These are phyloP conservation scores for Lophochroa leadbeateri DNA, from an alignment of 2,113 vertebrate species.

Conservation along the genomic window DNA sequence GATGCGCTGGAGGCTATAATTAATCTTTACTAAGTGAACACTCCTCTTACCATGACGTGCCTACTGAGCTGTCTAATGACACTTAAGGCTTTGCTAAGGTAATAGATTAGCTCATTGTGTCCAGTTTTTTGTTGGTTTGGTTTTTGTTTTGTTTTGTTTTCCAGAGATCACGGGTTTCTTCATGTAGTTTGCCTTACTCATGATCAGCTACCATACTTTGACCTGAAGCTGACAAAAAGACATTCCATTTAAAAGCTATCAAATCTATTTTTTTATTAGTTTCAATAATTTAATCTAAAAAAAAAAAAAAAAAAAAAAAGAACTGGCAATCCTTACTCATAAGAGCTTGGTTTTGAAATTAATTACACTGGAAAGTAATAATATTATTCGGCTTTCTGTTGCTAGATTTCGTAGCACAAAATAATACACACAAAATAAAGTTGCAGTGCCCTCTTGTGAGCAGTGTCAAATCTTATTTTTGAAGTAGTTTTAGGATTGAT, in stretches of 20 bases:
- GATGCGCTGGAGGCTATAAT: conserved; percentile 66
- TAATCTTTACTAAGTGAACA: conserved; percentile 70
- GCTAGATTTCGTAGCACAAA: background rate
- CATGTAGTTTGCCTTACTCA: background rate
- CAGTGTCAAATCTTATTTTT: background rate
- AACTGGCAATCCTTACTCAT: background rate
- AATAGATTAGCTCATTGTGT: conserved; percentile 22
- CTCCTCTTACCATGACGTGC: conserved; percentile 24
- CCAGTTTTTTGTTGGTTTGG: background rate
- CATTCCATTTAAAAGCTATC: background rate
- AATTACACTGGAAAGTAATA: background rate
- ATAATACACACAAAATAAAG: background rate
- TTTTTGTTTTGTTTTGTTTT: background rate
- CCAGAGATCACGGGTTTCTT: background rate
- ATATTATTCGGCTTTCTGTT: background rate
- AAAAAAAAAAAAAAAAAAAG: background rate
- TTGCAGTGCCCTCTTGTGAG: conserved; percentile 54
- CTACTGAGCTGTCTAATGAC: conserved; percentile 36
- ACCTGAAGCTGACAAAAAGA: background rate
- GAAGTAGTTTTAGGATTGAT: background rate
- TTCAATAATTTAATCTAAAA: background rate
- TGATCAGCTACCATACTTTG: background rate
- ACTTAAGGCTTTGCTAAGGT: conserved; percentile 37
- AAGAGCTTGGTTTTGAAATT: background rate
- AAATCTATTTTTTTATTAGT: background rate